phyloP scores from a whole-genome alignment of 1,140 invertebrate species.

The Uloborus diversus region DNA sequence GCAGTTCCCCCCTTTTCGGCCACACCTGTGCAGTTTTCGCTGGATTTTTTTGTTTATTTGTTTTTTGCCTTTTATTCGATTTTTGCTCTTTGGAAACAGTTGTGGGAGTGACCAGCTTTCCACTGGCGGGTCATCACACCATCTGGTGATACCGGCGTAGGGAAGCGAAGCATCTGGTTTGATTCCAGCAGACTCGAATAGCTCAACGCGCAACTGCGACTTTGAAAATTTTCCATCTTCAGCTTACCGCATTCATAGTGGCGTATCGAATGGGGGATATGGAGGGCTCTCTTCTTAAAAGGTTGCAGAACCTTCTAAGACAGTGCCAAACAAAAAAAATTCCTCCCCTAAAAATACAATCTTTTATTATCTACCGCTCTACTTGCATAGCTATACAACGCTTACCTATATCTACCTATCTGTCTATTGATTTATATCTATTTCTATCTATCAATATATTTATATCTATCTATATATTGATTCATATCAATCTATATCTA shows the following conservation, averaged over 20 bases:
- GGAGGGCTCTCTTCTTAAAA: too few relatives aligned
- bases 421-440: too few relatives aligned
- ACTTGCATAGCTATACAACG: too few relatives aligned
- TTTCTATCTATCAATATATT: background rate
- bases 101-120: slow-evolving; percentile 17
- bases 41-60: slow-evolving; percentile 26
- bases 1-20: slow-evolving; percentile 7
- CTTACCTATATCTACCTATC: too few relatives aligned
- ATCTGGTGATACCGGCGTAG: background rate
- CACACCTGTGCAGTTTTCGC: slow-evolving; percentile 41
- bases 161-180: background rate
- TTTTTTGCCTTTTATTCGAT: slow-evolving; percentile 27
- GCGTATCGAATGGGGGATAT: too few relatives aligned
- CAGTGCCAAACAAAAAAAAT: too few relatives aligned
- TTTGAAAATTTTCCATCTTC: too few relatives aligned
- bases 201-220: too few relatives aligned
- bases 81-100: slow-evolving; percentile 2
- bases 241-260: too few relatives aligned
- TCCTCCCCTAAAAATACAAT: too few relatives aligned
- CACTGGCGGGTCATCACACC: background rate
- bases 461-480: background rate
- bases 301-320: too few relatives aligned
- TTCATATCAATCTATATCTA: background rate
- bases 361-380: too few relatives aligned
- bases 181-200: background rate